A percentile compares a stretch with the other conserved stretches of the same genome.
These are phyloP conservation scores for Paramormyrops hopkinsi DNA, from an alignment of 2,797 vertebrate species.

Conservation along the genomic window DNA sequence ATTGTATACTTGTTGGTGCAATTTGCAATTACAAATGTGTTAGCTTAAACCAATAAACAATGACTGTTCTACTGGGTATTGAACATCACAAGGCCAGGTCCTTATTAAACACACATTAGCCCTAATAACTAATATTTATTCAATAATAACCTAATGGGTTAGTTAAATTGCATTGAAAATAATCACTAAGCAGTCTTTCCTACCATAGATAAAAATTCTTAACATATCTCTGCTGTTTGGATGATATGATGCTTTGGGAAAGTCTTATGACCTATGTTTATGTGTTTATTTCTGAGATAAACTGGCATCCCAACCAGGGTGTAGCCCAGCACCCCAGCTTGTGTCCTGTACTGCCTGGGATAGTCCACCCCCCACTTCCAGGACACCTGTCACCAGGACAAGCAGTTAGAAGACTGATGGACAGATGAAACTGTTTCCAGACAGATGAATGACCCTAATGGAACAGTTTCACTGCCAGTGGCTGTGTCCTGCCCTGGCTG, in stretches of 20 bases:
- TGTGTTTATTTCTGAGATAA: background rate
- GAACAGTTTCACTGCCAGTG: background rate
- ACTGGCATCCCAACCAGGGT: background rate
- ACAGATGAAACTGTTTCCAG: background rate
- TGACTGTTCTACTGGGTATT: background rate
- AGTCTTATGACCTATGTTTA: background rate
- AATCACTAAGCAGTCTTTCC: background rate
- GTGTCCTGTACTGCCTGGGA: background rate
- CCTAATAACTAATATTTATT: background rate
- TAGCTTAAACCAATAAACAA: background rate
- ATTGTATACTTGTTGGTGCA: background rate
- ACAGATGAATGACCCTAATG: background rate
- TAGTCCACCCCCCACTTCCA: background rate
- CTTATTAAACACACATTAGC: background rate
- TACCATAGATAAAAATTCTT: background rate
- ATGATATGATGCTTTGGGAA: background rate
- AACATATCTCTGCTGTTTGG: background rate
- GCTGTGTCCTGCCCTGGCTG: background rate
- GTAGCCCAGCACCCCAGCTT: background rate
- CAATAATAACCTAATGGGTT: background rate
- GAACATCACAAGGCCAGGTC: background rate
- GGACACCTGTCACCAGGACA: background rate
- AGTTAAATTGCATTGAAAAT: background rate
- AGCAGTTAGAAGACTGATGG: background rate
- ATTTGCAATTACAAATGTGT: background rate